Evolutionary conservation across 1,140 invertebrate species (phyloP), one percentile per base, ranked within the genome.

Genomic region (Hormaphis cornu): DNA sequence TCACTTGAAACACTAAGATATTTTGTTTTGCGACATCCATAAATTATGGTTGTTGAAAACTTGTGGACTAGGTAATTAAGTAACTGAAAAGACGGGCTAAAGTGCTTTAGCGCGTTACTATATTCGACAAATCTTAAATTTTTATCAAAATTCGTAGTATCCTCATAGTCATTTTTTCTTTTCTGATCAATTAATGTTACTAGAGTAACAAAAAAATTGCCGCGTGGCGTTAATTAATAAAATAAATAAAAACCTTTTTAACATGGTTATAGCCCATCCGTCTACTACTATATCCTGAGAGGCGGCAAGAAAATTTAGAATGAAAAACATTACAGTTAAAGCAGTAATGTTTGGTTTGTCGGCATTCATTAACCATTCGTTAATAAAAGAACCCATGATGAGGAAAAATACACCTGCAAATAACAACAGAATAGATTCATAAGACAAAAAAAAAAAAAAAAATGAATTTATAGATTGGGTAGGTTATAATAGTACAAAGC

Each of bases 281-380:
- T 99, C 97, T 1, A 99, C 96, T 58, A 95, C 96, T 76, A 99
- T 98, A 79, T 99, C 97, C 81, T 99, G 97, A 18, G 96, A 99
- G 1, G 97, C 96, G 6, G 95, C 95, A 58, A 99, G 81, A 74
- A 98, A 96, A 75, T 97, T 98, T 2, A 14, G 8, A 1, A n/a
- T 16, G 7, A 59, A 42, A 24, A 59, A 59, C 46, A 93, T 82
- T n/a, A 83, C 74, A 10, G 93, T 96, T 4, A 98, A 79, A 26
- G 89, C 76, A 37, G 81, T 81, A 56, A 98, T 89, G 76, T 91
- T 88, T 0, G 93, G 91, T 18, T 82, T 35, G 14, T 20, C 20
- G 2, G 28, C 26, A n/a, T 33, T 20, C 2, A n/a, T 14, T 14
- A 69, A 20, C 20, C 46, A 35, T 4, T 26, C n/a, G 16, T 69